Evolutionary conservation across 1,140 invertebrate genomes (phyloP), one percentile per base, ranked within the genome.

Genomic region (Chrysopa pallens): DNA sequence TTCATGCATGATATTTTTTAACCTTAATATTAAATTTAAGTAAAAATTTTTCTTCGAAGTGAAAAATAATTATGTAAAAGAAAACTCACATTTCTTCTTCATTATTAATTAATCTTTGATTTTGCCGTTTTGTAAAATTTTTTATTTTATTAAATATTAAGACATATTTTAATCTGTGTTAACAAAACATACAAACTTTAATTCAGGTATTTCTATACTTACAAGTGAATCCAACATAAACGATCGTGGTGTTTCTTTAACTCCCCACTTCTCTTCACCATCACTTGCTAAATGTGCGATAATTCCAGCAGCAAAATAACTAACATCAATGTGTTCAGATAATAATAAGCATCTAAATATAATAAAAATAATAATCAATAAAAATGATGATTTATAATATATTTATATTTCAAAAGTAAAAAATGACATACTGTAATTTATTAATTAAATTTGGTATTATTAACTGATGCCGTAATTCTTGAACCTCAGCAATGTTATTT

Each of bases 251-350:
- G 51, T 42, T 17, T 44, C 50, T 8, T 28, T 38, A 6, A 48
- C 46, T 9, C 57, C 55, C 77, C 78, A 80, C 7, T 62, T 56
- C 33, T 59, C 54, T 8, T 62, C 60, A 29, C 66, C 64, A 47
- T 74, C 76, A 52, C 78, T 80, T 14, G 77, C 70, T 15, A 88
- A 56, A 62, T 88, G 80, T 13, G 83, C 79, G 29, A 84, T 68
- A 44, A 88, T 84, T 5, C 84, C 84, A 40, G 82, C 82, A 11
- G 82, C 80, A 60, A 87, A 88, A 58, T 86, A 88, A 50, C 78
- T 80, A 13, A 84, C 79, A 57, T 86, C 83, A 49, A 86, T 84
- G 49, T 79, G 73, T 29, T 69, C 59, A 2, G 78, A 80, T 51
- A 70, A 64, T 36, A 84, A 57, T 14, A 84, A 58, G 1, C 29